phyloP scores from a whole-genome alignment of 2,797 vertebrate genomes.

The Silurus lanzhouensis region DNA sequence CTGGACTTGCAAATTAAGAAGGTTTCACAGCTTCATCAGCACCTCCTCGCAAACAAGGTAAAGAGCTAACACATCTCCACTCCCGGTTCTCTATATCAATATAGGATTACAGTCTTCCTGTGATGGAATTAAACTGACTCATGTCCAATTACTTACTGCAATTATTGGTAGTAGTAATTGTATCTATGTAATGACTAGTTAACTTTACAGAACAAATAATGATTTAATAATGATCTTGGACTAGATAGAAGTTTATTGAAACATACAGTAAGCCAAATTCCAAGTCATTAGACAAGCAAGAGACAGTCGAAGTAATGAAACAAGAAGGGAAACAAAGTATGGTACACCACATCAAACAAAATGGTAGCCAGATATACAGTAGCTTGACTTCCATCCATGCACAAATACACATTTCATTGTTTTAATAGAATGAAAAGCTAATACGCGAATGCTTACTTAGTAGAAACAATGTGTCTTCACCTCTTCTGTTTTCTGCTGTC shows the following conservation, averaged over 20 bases:
- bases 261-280: not conserved
- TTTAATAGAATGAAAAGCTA: not conserved
- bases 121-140: not conserved
- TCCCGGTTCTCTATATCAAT: not conserved
- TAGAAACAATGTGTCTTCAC: not conserved
- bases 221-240: not conserved
- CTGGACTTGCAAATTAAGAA: conserved; percentile 86
- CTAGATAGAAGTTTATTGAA: not conserved
- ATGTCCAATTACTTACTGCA: not conserved
- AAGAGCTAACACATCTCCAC: not conserved
- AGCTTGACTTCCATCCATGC: not conserved
- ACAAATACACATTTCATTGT: not conserved
- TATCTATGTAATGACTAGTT: not conserved
- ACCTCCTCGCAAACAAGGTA: conserved; percentile 56
- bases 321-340: not conserved
- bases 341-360: not conserved
- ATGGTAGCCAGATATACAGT: not conserved
- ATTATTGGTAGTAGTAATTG: not conserved
- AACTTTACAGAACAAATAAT: not conserved
- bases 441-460: not conserved
- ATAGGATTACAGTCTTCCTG: not conserved
- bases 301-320: not conserved
- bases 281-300: not conserved
- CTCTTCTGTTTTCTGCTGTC: not conserved
- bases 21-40: conserved; percentile 81